Evolutionary conservation across 2,888 invertebrate species (phyloP), one percentile per base, ranked within the genome.

Genomic region (Aleiodes alternator): DNA sequence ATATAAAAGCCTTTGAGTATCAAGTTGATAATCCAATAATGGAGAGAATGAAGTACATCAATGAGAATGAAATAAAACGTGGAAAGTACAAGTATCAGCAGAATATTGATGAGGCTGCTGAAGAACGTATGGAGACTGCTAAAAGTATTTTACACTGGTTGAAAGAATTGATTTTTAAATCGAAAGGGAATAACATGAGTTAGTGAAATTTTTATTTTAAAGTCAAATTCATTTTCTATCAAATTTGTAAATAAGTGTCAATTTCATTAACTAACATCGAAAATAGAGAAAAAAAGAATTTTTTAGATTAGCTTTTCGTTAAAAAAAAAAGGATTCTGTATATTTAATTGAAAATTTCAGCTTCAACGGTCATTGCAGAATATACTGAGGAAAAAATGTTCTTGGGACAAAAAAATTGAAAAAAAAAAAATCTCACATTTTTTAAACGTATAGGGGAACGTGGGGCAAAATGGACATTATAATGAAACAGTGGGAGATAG

Each of bases 21-120:
- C 79, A 79, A 29, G 69, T 48, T 43, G 71, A 79, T 16, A 81
- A 80, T 77, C 80, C 78, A 2, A 79, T 81, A 14, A 69, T 76
- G 16, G 68, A 77, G 8, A 72, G 78, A 31, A 78, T 79, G 48
- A 56, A 69, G 64, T 73, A 68, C 23, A 76, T 78, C 34, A 78
- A 76, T 43, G 31, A 72, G 9, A 56, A 68, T 29, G 75, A 74
- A 50, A 64, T 59, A 4, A 53, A 72, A 14, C 69, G 48, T 0
- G 72, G 76, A 7, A 61, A 68, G 38, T 78, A 79, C 75, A 80
- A 61, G 11, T 81, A 81, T 72, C 81, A 82, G 38, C 73, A 64
- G 57, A 74, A 72, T 29, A 71, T 38, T 31, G 71, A 79, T n/a
- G 80, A 80, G 70, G 78, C 78, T 1, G 78, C 80, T 16, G 64